These are phyloP conservation scores for Tachycineta bicolor DNA, from an alignment of 2,113 vertebrate genomes.

Conservation along the genomic window DNA sequence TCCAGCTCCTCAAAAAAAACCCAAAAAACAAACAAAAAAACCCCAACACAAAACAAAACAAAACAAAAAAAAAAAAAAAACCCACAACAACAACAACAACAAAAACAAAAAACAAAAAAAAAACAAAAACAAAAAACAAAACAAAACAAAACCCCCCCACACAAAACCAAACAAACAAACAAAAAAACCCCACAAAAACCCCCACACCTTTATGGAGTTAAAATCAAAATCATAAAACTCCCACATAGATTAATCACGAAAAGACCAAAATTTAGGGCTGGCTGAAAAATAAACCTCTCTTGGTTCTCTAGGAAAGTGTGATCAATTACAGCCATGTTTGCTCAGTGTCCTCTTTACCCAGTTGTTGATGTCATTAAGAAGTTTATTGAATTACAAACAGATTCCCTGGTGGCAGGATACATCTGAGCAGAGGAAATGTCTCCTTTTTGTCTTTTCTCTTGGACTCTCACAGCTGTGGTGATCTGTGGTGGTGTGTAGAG, in stretches of 20 bases:
- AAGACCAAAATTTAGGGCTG: neutral
- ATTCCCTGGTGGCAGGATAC: neutral
- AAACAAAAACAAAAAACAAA: no score
- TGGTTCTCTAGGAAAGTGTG: neutral
- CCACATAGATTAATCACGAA: neutral
- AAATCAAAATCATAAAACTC: neutral
- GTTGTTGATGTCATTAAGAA: neutral
- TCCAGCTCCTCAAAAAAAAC: neutral
- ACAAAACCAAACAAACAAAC: no score
- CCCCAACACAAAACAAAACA: no score
- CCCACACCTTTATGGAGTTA: neutral
- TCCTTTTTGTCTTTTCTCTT: neutral
- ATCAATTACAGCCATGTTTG: neutral
- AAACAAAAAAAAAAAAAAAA: no score
- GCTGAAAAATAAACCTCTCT: neutral
- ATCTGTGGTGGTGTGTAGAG: neutral
- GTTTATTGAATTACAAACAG: neutral
- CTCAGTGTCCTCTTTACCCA: neutral
- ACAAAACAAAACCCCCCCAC: no score
- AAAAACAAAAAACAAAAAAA: no score
- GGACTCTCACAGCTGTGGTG: slow-evolving; percentile 14
- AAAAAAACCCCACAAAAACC: no score
- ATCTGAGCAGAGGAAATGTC: slow-evolving; percentile 7
- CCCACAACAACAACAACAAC: no score
- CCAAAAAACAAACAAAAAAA: neutral